Evolutionary conservation across 2,797 vertebrate species (phyloP).

Genomic region (Tauraco hartlaubi): DNA sequence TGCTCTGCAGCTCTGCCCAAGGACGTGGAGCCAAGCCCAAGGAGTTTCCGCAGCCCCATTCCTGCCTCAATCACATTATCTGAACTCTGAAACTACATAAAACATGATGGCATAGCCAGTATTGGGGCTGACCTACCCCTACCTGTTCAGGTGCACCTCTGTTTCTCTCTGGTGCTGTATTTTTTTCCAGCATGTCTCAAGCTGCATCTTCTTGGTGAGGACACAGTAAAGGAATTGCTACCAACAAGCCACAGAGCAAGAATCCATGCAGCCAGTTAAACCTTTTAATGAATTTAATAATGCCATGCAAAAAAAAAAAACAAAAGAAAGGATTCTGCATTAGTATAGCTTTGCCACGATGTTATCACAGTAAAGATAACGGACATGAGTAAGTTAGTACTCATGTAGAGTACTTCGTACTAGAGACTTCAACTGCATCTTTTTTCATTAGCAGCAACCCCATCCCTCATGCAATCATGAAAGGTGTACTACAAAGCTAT

Average conservation of each 20-base stretch:
- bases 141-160: background rate
- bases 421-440: background rate
- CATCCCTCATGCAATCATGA: background rate
- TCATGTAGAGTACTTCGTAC: too few species aligned
- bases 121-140: background rate
- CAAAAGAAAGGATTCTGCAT: background rate
- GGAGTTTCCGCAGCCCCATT: rapidly evolving
- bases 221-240: background rate
- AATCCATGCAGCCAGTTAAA: background rate
- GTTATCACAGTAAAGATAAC: background rate
- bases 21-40: background rate
- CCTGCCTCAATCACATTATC: background rate
- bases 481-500: background rate
- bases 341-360: background rate
- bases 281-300: background rate
- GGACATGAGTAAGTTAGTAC: background rate
- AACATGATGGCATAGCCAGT: rapidly evolving
- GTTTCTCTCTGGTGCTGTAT: background rate
- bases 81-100: background rate
- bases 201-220: background rate
- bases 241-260: background rate
- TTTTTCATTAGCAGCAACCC: background rate
- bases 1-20: background rate
- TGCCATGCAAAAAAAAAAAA: background rate
- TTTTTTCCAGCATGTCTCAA: background rate